Percentiles rank a stretch among this genome's conserved stretches.
These are phyloP conservation scores for Crocuta crocuta DNA, from an alignment of 2,113 vertebrate genomes.

Conservation along the genomic window DNA sequence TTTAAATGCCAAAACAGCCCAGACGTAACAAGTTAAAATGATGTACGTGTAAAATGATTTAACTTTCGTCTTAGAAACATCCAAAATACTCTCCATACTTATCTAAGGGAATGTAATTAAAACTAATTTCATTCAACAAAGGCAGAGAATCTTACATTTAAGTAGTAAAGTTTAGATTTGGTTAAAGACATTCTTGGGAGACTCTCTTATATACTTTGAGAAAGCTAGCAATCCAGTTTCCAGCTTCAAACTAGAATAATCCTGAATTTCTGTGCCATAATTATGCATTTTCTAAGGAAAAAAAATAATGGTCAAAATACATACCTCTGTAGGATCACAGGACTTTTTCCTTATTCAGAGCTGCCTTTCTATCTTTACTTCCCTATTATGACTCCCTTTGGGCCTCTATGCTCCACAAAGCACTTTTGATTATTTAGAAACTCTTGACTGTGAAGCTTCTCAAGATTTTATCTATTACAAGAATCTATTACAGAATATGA, in stretches of 20 bases:
- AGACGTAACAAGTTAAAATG: conserved; percentile 75
- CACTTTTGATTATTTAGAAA: conserved; percentile 33
- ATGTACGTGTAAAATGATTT: conserved; percentile 54
- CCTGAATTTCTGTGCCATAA: not conserved
- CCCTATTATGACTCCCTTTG: not conserved
- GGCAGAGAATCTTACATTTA: not conserved
- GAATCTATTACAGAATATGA: not conserved
- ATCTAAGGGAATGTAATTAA: conserved; percentile 58
- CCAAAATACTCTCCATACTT: conserved; percentile 5
- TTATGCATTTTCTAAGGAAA: conserved; percentile 23
- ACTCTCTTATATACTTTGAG: not conserved
- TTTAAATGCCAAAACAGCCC: conserved; percentile 64
- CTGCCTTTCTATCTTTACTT: not conserved
- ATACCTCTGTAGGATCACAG: not conserved
- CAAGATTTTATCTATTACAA: conserved; percentile 25
- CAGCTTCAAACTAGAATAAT: conserved; percentile 16
- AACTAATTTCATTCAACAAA: conserved; percentile 54
- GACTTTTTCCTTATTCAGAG: conserved; percentile 10
- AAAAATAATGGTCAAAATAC: not conserved
- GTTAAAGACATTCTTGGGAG: not conserved
- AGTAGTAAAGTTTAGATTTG: conserved; percentile 38
- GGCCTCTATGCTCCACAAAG: not conserved
- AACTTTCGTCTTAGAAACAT: conserved; percentile 59
- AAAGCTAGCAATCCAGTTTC: conserved; percentile 13
- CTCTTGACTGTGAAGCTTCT: not conserved